These are phyloP conservation scores for Phallusia fumigata DNA, from an alignment of 23 tunicate species.

Conservation along the genomic window DNA sequence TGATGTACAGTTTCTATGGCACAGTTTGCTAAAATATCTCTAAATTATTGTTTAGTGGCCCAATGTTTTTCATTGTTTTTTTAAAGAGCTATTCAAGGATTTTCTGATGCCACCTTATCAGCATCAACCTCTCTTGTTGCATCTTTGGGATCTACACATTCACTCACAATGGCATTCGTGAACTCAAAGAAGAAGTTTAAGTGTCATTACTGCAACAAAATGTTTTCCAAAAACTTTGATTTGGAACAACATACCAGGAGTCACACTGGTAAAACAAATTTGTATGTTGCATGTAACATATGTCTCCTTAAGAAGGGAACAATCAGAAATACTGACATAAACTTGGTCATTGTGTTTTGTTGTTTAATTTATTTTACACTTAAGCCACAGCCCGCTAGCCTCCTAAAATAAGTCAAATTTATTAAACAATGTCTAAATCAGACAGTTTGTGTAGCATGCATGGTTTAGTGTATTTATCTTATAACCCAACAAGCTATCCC, in stretches of 20 bases:
- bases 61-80: neutral
- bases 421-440: no score
- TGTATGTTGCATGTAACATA: no score
- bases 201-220: constrained; percentile 75
- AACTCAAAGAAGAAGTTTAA: constrained; percentile 56
- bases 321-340: no score
- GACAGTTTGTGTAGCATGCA: no score
- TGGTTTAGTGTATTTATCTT: no score
- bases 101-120: neutral
- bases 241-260: constrained; percentile 79
- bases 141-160: neutral
- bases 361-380: no score
- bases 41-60: no score
- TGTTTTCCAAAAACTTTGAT: constrained; percentile 72
- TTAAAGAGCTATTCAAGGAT: neutral
- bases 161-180: neutral
- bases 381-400: no score
- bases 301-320: no score
- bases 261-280: constrained; percentile 63
- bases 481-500: neutral
- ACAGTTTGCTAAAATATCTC: no score
- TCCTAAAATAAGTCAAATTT: no score
- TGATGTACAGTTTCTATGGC: neutral
- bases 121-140: neutral
- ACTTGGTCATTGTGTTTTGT: no score